A percentile compares a stretch with the other conserved stretches of the same genome.
Conservation (phyloP, 1,140 invertebrate genomes). For the Vollenhovia emeryi region DNA sequence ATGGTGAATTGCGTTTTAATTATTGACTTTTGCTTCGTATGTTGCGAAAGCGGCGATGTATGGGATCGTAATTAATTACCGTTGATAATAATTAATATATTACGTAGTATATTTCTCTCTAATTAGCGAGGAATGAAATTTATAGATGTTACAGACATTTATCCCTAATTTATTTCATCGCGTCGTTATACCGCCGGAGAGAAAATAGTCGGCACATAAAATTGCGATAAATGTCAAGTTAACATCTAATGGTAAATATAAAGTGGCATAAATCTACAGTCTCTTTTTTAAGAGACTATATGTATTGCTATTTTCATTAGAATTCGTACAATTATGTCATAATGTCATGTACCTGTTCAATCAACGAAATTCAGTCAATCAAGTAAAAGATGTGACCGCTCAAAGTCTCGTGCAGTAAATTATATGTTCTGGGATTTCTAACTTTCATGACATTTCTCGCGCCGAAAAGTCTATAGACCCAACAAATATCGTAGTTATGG, state of each 20-base stretch:
- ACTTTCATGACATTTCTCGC: background rate
- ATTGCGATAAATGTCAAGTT: slow-evolving; percentile 30
- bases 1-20: slow-evolving; percentile 37
- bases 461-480: background rate
- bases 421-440: background rate
- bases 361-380: no score
- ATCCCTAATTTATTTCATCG: slow-evolving; percentile 36
- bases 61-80: slow-evolving; percentile 48
- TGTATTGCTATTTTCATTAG: background rate
- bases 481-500: background rate
- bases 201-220: slow-evolving; percentile 33
- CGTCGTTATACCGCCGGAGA: background rate
- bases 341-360: background rate
- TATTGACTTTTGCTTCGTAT: slow-evolving; percentile 5
- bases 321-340: background rate
- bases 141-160: slow-evolving; percentile 21
- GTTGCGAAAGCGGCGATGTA: background rate
- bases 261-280: slow-evolving; percentile 18
- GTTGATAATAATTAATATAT: slow-evolving; percentile 51
- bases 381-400: no score
- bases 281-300: background rate
- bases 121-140: slow-evolving; percentile 49
- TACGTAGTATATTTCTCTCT: slow-evolving; percentile 27
- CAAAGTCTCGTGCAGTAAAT: background rate
- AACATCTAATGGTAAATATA: slow-evolving; percentile 16